phyloP scores from a whole-genome alignment of 2,888 invertebrate genomes.

The Mamestra brassicae region DNA sequence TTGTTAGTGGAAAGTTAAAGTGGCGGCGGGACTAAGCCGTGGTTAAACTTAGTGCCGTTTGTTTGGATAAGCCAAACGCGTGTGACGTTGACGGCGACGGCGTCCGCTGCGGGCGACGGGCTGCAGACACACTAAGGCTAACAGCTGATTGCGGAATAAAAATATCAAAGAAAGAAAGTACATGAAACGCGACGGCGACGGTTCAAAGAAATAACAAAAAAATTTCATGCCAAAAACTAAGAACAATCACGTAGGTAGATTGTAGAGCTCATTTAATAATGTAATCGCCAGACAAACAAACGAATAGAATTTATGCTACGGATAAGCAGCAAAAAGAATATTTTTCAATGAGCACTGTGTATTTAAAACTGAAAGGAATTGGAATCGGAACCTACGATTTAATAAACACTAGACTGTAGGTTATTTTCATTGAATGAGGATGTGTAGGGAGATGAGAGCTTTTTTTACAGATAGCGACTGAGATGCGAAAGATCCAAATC shows the following conservation, averaged over 20 bases:
- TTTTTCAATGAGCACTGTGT: too few relatives aligned
- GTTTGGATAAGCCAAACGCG: conserved; percentile 79
- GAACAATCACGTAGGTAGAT: too few relatives aligned
- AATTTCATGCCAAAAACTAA: too few relatives aligned
- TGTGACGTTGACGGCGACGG: conserved; percentile 66
- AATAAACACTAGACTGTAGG: too few relatives aligned
- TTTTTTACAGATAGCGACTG: too few relatives aligned
- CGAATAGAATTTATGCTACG: background rate
- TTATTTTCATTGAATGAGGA: too few relatives aligned
- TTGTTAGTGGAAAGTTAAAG: conserved; percentile 76
- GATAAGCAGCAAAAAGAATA: background rate
- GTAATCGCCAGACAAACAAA: too few relatives aligned
- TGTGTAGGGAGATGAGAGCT: too few relatives aligned
- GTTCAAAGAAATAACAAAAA: too few relatives aligned
- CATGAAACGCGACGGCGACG: too few relatives aligned
- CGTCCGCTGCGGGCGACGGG: conserved; percentile 29
- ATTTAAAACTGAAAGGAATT: background rate
- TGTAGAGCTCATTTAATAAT: too few relatives aligned
- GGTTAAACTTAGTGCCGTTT: conserved; percentile 80
- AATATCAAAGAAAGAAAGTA: background rate
- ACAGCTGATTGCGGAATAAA: conserved; percentile 9
- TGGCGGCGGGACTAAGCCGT: conserved; percentile 76
- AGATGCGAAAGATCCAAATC: too few relatives aligned
- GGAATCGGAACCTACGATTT: background rate
- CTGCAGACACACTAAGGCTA: conserved; percentile 28